Evolutionary conservation across 2,797 vertebrate species (phyloP).

Genomic region (Morelia viridis): DNA sequence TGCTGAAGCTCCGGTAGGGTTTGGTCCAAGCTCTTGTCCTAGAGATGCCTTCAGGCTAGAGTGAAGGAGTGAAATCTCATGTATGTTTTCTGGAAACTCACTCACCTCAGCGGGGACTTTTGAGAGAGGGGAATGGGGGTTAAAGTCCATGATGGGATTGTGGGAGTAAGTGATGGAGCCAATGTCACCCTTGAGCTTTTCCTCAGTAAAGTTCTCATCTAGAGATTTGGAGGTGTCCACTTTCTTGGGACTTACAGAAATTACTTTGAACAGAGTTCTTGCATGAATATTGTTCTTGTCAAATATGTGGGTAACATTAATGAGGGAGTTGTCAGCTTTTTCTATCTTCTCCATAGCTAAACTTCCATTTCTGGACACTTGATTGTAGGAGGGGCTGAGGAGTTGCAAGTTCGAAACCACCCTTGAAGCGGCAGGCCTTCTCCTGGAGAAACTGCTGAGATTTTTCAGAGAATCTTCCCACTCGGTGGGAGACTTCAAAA

Average conservation of each 20-base stretch:
- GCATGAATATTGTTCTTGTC: neutral
- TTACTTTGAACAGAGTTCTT: conserved; percentile 16
- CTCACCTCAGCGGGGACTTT: rapidly evolving
- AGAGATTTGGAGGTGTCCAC: conserved; percentile 61
- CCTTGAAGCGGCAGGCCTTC: neutral
- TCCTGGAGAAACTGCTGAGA: conserved; percentile 13
- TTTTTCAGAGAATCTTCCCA: conserved; percentile 20
- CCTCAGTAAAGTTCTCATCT: conserved; percentile 80
- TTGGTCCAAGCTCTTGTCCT: rapidly evolving
- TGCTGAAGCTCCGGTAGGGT: rapidly evolving
- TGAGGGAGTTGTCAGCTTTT: neutral
- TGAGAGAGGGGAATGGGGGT: neutral
- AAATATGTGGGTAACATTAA: conserved; percentile 12
- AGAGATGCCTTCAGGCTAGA: rapidly evolving
- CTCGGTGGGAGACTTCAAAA: neutral
- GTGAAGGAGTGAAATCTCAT: neutral
- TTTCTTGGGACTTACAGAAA: conserved; percentile 63
- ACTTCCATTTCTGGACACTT: conserved; percentile 13
- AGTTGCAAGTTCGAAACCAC: conserved; percentile 52
- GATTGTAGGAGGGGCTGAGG: conserved; percentile 54
- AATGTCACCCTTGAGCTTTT: conserved; percentile 62
- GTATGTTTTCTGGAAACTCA: rapidly evolving
- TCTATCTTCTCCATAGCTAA: neutral
- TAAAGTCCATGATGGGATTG: conserved; percentile 58
- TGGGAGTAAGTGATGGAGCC: conserved; percentile 36